Base-by-base conservation (phyloP, 2,888 invertebrate species). In the Agrochola litura region DNA sequence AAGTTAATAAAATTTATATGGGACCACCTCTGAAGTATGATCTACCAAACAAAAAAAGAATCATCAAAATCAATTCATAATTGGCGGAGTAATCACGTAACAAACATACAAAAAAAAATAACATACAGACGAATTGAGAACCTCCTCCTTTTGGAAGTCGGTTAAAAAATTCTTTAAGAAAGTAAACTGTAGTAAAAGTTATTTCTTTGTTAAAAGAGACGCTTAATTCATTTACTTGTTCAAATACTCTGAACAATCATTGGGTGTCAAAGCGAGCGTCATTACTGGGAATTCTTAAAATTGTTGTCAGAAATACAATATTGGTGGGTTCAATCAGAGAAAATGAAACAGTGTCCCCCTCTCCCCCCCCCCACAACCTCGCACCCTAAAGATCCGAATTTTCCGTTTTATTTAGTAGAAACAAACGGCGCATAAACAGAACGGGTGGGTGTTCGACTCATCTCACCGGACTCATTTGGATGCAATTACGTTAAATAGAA, bases 301-400 rank as follows among this genome's bases (percentile, higher is more conserved):
- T 83, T 87, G 87, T 90, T 90, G 87, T 85, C 87, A 88, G 88
- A 91, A 90, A 90, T 90, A 92, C 91, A 92, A 92, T 92, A 92
- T 91, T 91, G 89, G 88, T 84, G 84, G 80, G 89, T 90, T 90
- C 92, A 91, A 92, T 92, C 90, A 89, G 86, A 90, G 88, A 86
- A 90, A 90, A 90, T 89, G 90, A 90, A 92, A 91, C 91, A 90
- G 88, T 90, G 79, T 61, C 61, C 67, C 54, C 75, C 30, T 58
- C 60, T n/a, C n/a, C n/a, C n/a, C n/a, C 60, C 54, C 49, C 65
- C 74, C 56, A 54, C 46, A 60, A 73, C 73, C 69, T 67, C 81
- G 60, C 65, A 72, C 80, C 79, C 61, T n/a, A 69, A 81, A 68
- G 77, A 80, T 80, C 74, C 65, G 71, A 77, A 78, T 85, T 82